Evolutionary conservation across 2,888 invertebrate genomes (phyloP), one percentile per base, ranked within the genome.

Genomic region (Cataglyphis altisquamis): DNA sequence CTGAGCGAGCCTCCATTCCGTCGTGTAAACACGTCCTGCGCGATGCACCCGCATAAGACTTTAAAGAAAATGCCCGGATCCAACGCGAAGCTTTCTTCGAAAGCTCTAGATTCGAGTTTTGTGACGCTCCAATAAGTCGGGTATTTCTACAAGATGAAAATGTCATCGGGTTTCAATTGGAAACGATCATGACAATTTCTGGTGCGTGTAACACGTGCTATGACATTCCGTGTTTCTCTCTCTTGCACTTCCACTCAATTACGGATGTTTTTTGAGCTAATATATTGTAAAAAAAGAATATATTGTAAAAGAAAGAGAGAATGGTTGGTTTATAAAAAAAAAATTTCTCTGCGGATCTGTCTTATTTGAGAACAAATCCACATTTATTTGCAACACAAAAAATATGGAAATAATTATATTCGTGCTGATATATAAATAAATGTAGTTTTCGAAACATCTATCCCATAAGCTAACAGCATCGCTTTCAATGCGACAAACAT

Each of bases 11-110:
- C 84, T 84, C 84, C 84, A 89, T 89, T 86, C 83, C 83, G 82
- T 74, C 83, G 81, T 89, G 89, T 89, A 90, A 90, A 89, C 90
- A 89, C 78, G 84, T 57, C 55, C 75, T n/a, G n/a, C 68, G 64
- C 82, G 82, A 86, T 70, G 82, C 82, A 39, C 39, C 29, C 36
- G 41, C 29, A 74, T 52, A 60, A 68, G 82, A 63, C 84, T 87
- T 84, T 74, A 84, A 83, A 82, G 85, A 86, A 88, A 84, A 85
- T 85, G 80, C 64, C 74, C 48, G 66, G 52, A 66, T 60, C 32
- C 21, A 48, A 62, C 64, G 25, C 21, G 73, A 72, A 25, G 36
- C 36, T 36, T 36, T 36, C 36, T 36, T 36, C 6, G 60, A 66
- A 67, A 52, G 67, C 48, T 78, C 48, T 18, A 25, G 63, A 1